Base-by-base conservation (phyloP, 2,888 invertebrate species). In the Elegia similella region DNA sequence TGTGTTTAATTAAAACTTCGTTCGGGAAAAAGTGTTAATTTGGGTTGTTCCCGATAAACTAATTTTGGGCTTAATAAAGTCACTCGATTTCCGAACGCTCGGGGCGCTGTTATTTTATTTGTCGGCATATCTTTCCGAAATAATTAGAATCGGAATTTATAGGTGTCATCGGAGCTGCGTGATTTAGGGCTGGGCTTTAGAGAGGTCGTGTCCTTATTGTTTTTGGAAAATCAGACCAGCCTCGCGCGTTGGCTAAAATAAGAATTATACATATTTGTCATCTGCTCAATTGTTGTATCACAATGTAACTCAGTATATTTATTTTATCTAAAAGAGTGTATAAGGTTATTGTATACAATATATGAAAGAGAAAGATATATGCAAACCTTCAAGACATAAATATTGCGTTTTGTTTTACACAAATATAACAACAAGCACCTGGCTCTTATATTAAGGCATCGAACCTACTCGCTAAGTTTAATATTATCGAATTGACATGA, bases 141-240 rank as follows among this genome's bases (percentile, higher is more conserved):
- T 88, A 89, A 89, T 89, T 87, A 84, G 82, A 81, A 79, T 70
- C 66, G 71, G 78, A 84, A 89, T 89, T 89, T 89, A 89, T 89
- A 75, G 88, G 80, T 84, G 87, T 84, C 86, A 84, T 84, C 78
- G 78, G 70, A 52, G 68, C 65, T 66, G 62, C 68, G 76, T 84
- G 84, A 87, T 86, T 88, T 86, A 85, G 68, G 72, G 68, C 62
- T 63, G 60, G 61, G 62, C 60, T 59, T 60, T 54, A 60, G 68
- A 58, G 66, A 62, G 63, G 60, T 63, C 55, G 67, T 72, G 69
- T 82, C 80, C 76, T 74, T 72, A 75, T 81, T 82, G 79, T 79
- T 78, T 78, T 69, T 74, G 80, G 75, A 72, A 69, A 72, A 68
- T 67, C 59, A 70, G 38, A 70, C 66, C 44, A 29, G 8, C 29